Conservation (phyloP, 2,113 vertebrate species). For the Nothoprocta perdicaria region DNA sequence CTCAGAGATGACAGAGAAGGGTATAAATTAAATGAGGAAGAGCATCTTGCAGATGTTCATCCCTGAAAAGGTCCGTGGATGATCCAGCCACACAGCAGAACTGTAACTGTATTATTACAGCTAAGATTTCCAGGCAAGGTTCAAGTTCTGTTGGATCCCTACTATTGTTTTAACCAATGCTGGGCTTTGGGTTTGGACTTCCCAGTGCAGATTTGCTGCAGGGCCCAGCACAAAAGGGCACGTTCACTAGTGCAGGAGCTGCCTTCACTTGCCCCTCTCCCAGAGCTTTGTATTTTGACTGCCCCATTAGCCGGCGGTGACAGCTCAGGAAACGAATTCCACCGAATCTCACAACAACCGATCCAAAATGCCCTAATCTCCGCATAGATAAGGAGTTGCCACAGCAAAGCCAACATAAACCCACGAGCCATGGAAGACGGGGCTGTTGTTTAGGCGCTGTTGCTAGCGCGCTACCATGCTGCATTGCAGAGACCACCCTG, state of each 20-base stretch:
- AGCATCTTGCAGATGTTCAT: not conserved
- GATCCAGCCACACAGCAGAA: too few relatives aligned
- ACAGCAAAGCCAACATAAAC: slow-evolving; percentile 79
- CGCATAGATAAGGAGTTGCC: slow-evolving; percentile 79
- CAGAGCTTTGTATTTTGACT: not conserved
- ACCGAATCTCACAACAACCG: slow-evolving; percentile 62
- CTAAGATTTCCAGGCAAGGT: not conserved
- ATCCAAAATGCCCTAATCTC: slow-evolving; percentile 68
- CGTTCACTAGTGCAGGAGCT: fast-evolving
- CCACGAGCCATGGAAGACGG: slow-evolving; percentile 49
- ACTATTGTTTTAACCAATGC: fast-evolving
- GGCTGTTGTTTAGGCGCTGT: slow-evolving; percentile 47
- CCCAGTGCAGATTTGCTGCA: not conserved
- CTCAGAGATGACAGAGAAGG: not conserved
- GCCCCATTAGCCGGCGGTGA: slow-evolving; percentile 26
- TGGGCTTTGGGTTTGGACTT: not conserved
- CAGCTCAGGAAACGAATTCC: slow-evolving; percentile 73
- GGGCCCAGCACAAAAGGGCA: not conserved
- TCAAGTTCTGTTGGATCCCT: fast-evolving
- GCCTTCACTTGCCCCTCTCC: not conserved
- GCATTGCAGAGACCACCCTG: slow-evolving; percentile 55
- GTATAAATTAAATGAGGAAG: not conserved
- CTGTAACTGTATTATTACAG: not conserved
- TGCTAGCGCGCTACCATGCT: slow-evolving; percentile 58
- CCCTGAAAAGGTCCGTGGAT: not conserved